phyloP scores from a whole-genome alignment of 2,797 vertebrate species.

The Enteromius afrohamiltoni region DNA sequence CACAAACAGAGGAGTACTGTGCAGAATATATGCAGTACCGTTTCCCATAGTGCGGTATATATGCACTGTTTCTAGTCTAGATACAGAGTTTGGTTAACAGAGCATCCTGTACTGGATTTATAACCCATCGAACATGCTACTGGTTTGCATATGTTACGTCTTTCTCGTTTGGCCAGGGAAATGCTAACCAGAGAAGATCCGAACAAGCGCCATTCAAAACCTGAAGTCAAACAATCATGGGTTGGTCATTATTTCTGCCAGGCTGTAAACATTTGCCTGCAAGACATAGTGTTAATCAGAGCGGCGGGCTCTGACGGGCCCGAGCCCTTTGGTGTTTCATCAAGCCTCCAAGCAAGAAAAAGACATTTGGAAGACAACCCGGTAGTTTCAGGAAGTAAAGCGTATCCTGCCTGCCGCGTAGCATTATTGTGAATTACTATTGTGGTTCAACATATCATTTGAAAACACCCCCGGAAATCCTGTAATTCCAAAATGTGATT shows the following conservation, averaged over 20 bases:
- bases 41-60: constrained; percentile 6
- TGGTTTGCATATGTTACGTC: constrained; percentile 12
- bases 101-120: not conserved
- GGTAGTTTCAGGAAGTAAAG: not conserved
- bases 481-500: constrained; percentile 13
- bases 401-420: not conserved
- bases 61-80: constrained; percentile 21
- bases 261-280: not conserved
- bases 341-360: constrained; percentile 2
- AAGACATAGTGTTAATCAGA: not conserved
- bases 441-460: not conserved
- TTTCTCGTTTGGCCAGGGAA: not conserved
- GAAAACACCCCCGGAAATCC: constrained; percentile 2
- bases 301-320: not conserved
- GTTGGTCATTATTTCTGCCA: constrained; percentile 12
- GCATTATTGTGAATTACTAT: not conserved
- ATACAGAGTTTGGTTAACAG: constrained; percentile 16
- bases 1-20: constrained; percentile 11
- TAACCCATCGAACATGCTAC: not conserved
- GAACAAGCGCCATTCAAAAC: constrained; percentile 11
- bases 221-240: not conserved
- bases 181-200: not conserved
- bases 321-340: not conserved
- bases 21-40: not conserved
- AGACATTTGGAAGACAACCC: constrained; percentile 5